Evolutionary conservation across 2,797 vertebrate species (phyloP), one percentile per base, ranked within the genome.

Genomic region (Myripristis murdjan): DNA sequence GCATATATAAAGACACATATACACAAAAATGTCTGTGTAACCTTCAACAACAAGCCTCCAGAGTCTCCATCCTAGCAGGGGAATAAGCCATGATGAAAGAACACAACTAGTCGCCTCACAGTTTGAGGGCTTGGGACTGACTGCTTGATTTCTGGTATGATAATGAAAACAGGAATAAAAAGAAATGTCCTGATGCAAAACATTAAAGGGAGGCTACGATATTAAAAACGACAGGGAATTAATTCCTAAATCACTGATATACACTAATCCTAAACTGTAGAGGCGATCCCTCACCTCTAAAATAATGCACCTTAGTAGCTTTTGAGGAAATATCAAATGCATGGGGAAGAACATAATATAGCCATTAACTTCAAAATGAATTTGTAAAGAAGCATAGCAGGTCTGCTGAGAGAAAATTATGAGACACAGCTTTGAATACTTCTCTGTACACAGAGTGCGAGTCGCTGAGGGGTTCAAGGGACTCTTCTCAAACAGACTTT

Each of bases 391-490:
- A 57, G 64, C 24, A 51, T 35, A 57, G 35, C 23, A 31, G 18
- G 63, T 52, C 33, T 37, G 60, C 12, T 57, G 23, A 37, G 33
- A 26, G 26, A 12, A 61, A 59, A 64, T 70, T 16, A 51, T 7
- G 3, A 60, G 11, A 71, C 22, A 69, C 4, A 15, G 16, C 6
- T 12, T 8, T 48, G 53, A 33, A 35, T 10, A 15, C 23, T 47
- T 71, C 53, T 46, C 64, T 64, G 20, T 31, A 44, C 46, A 70
- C 61, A 47, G 52, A 59, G 55, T 73, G 58, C 58, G n/a, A 78
- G 73, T 66, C 56, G 64, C 85, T 75, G 70, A 39, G 70, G 37
- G 66, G 58, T 74, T 75, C 23, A 74, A 86, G 1, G 49, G 70
- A 60, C 18, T 59, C 48, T 52, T 79, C 43, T 63, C 75, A 74